These are phyloP conservation scores for Furnarius figulus DNA, from an alignment of 2,113 vertebrate genomes.

Conservation along the genomic window DNA sequence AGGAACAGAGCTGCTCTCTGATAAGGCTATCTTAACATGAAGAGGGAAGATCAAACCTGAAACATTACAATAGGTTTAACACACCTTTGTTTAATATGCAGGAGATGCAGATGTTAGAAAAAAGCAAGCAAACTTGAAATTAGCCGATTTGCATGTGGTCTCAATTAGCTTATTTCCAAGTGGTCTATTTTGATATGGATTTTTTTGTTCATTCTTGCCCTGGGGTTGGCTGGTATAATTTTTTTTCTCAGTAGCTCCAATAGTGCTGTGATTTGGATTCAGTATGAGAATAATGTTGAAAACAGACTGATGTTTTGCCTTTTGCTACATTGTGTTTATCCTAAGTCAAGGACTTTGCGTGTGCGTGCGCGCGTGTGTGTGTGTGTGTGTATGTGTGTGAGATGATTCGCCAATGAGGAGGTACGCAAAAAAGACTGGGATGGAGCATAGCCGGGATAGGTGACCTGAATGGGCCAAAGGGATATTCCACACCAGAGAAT, in stretches of 20 bases:
- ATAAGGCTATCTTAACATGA: not conserved
- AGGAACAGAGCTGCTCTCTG: not conserved
- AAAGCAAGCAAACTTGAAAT: not conserved
- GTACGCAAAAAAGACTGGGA: not conserved
- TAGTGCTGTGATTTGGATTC: not conserved
- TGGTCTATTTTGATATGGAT: not conserved
- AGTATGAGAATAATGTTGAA: not conserved
- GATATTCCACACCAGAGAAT: not conserved
- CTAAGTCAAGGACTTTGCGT: not conserved
- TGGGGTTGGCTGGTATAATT: not conserved
- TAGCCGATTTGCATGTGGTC: not conserved
- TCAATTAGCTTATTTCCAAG: not conserved
- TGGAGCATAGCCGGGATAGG: not conserved
- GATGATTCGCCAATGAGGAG: not conserved
- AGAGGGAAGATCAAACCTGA: not conserved
- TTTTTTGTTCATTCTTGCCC: not conserved
- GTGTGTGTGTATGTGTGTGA: not conserved
- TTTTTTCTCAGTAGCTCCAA: not conserved
- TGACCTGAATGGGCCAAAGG: not conserved
- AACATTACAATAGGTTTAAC: not conserved
- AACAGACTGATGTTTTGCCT: not conserved
- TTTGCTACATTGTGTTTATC: not conserved
- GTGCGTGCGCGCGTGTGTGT: not conserved
- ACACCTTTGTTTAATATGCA: rapidly evolving
- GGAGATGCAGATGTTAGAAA: not conserved